phyloP scores from a whole-genome alignment of 2,797 vertebrate genomes.

The Catostomus latipinnis region DNA sequence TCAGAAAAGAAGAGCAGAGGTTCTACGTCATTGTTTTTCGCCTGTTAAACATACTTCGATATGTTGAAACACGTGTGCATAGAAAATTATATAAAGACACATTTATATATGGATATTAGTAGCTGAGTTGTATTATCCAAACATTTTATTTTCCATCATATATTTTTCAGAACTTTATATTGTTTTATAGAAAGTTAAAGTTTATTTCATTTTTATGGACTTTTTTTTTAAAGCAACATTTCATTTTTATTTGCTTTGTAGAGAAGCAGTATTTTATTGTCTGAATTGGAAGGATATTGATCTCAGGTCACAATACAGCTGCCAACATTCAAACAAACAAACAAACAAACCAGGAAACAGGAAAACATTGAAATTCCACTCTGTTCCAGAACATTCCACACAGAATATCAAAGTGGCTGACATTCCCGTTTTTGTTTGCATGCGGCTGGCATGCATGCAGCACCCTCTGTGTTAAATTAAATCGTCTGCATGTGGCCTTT shows the following conservation, averaged over 20 bases:
- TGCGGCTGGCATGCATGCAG: slow-evolving; percentile 19
- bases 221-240: slow-evolving; percentile 33
- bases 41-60: slow-evolving; percentile 19
- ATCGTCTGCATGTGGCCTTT: slow-evolving; percentile 38
- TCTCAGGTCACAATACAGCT: slow-evolving; percentile 54
- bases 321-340: slow-evolving; percentile 33
- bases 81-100: slow-evolving; percentile 54
- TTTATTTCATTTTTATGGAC: slow-evolving; percentile 42
- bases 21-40: neutral
- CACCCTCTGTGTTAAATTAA: neutral
- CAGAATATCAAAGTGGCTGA: slow-evolving; percentile 2
- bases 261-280: slow-evolving; percentile 24
- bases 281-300: slow-evolving; percentile 41
- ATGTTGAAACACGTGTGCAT: slow-evolving; percentile 45
- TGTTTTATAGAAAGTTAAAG: slow-evolving; percentile 49
- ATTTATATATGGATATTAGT: slow-evolving; percentile 56
- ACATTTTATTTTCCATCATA: slow-evolving; percentile 67
- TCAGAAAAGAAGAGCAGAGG: slow-evolving; percentile 10
- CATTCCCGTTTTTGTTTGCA: slow-evolving; percentile 17
- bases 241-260: slow-evolving; percentile 41
- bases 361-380: slow-evolving; percentile 29
- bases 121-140: slow-evolving; percentile 56
- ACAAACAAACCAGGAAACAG: slow-evolving; percentile 42
- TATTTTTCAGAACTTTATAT: slow-evolving; percentile 59
- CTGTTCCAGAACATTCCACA: slow-evolving; percentile 35